Evolutionary conservation across 2,888 invertebrate genomes (phyloP).

Genomic region (Eupelmus urozonus): DNA sequence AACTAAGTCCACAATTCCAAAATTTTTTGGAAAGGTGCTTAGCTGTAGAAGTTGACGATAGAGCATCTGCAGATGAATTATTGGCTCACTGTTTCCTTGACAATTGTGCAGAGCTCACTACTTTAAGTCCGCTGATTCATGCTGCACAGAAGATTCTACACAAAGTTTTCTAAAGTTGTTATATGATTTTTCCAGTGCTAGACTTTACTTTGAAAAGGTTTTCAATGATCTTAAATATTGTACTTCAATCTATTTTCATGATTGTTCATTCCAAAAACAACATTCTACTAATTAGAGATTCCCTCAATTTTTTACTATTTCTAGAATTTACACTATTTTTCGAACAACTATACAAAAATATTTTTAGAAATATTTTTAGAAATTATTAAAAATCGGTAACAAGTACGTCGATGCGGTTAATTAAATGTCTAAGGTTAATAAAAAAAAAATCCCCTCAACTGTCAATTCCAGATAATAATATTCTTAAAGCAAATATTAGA

Average conservation of each 20-base stretch:
- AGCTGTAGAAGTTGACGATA: constrained; percentile 88
- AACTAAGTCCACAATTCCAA: constrained; percentile 87
- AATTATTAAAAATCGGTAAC: background rate
- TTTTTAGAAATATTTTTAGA: constrained; percentile 21
- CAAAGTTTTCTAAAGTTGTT: constrained; percentile 68
- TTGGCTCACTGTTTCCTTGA: constrained; percentile 88
- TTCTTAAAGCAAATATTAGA: constrained; percentile 40
- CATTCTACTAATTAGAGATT: constrained; percentile 28
- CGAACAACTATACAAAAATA: background rate
- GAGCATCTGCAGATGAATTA: constrained; percentile 88
- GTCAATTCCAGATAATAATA: constrained; percentile 22
- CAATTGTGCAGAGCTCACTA: constrained; percentile 88
- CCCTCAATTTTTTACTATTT: constrained; percentile 15
- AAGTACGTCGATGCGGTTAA: too few species aligned
- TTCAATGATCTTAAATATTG: constrained; percentile 42
- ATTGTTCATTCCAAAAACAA: constrained; percentile 43
- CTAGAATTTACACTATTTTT: background rate
- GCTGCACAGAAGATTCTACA: constrained; percentile 92
- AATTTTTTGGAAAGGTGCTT: constrained; percentile 93
- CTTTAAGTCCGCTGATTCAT: constrained; percentile 92
- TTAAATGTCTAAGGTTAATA: constrained; percentile 1
- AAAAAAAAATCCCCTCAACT: constrained; percentile 10
- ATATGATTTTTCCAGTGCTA: constrained; percentile 25
- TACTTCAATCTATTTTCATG: constrained; percentile 31
- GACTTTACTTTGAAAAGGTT: constrained; percentile 29